phyloP scores from a whole-genome alignment of 2,888 invertebrate species.

The Epinotia brunnichana region DNA sequence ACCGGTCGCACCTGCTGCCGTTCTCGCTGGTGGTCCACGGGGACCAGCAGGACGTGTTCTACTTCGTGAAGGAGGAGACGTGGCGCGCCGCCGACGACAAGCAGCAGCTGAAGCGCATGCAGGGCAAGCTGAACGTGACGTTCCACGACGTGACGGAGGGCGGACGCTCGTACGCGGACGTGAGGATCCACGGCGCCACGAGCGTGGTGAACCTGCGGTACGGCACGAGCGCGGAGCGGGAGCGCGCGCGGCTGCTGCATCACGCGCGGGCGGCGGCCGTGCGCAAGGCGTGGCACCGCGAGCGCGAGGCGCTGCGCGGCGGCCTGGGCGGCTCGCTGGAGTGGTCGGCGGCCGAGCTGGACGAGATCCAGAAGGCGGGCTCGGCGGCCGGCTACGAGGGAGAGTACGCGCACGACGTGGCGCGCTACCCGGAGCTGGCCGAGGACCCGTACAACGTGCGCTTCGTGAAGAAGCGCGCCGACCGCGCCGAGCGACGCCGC shows the following conservation, averaged over 20 bases:
- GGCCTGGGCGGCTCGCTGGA: conserved; percentile 91
- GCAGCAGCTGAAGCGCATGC: conserved; percentile 93
- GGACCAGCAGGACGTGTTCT: conserved; percentile 95
- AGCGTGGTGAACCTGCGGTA: conserved; percentile 97
- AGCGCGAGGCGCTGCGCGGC: conserved; percentile 91
- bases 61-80: conserved; percentile 95
- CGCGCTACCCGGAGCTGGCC: conserved; percentile 94
- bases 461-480: conserved; percentile 91
- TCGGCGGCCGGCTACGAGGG: conserved; percentile 94
- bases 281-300: conserved; percentile 96
- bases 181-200: conserved; percentile 95
- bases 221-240: conserved; percentile 95
- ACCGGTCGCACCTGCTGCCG: conserved; percentile 93
- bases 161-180: conserved; percentile 90
- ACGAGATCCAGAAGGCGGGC: conserved; percentile 93
- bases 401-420: conserved; percentile 95
- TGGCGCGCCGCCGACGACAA: conserved; percentile 95
- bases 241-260: conserved; percentile 93
- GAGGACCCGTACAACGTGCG: conserved; percentile 98
- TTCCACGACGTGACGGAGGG: conserved; percentile 93
- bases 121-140: conserved; percentile 95
- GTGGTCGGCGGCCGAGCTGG: conserved; percentile 94
- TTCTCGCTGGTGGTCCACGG: conserved; percentile 95
- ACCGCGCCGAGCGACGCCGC: conserved; percentile 88
- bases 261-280: conserved; percentile 95